phyloP scores from a whole-genome alignment of 2,113 vertebrate species.

The Cyanoderma ruficeps region DNA sequence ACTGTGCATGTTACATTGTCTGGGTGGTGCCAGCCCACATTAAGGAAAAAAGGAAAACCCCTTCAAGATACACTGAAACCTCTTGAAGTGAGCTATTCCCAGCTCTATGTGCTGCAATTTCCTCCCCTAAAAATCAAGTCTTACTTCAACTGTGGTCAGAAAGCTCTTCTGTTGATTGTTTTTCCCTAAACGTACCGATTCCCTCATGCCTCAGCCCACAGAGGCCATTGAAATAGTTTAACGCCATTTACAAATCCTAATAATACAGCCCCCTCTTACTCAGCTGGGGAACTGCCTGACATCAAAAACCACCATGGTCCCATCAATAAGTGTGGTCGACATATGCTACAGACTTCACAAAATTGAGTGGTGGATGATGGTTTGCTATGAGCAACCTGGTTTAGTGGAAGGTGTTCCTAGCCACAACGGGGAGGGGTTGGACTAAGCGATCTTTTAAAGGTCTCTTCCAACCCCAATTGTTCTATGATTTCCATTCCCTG shows the following conservation, averaged over 20 bases:
- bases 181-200: background rate
- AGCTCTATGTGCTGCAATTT: background rate
- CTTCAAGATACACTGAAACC: background rate
- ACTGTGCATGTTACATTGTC: background rate
- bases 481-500: background rate
- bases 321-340: background rate
- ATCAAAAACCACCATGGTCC: background rate
- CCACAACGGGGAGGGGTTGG: rapidly evolving
- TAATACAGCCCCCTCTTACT: background rate
- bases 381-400: background rate
- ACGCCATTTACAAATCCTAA: background rate
- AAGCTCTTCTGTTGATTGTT: background rate
- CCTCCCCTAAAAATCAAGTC: background rate
- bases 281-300: background rate
- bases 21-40: background rate
- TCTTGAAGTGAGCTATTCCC: background rate
- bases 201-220: background rate
- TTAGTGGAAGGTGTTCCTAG: background rate
- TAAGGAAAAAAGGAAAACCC: background rate
- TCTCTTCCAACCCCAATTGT: background rate
- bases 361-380: background rate
- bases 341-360: background rate
- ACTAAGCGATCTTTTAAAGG: background rate
- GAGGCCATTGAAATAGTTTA: background rate
- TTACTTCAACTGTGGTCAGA: background rate